phyloP scores from a whole-genome alignment of 2,888 invertebrate genomes.

The Hedychridium roseum region DNA sequence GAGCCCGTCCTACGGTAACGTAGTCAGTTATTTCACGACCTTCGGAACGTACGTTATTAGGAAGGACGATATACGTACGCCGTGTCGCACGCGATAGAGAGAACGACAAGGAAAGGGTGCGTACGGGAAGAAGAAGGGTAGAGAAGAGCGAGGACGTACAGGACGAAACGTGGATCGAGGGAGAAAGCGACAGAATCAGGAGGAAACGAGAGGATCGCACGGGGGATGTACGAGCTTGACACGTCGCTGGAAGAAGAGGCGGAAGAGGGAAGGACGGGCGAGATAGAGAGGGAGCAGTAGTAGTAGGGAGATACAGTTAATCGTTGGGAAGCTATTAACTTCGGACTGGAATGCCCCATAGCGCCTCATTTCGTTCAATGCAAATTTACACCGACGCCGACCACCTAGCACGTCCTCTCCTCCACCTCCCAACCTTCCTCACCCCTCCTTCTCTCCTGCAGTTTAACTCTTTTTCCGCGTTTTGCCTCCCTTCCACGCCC shows the following conservation, averaged over 20 bases:
- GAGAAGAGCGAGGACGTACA: constrained; percentile 20
- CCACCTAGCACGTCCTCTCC: constrained; percentile 16
- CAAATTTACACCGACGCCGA: constrained; percentile 49
- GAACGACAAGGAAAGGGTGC: no score
- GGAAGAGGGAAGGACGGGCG: no score
- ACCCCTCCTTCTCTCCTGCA: constrained; percentile 12
- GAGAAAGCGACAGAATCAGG: constrained; percentile 20
- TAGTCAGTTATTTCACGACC: constrained; percentile 55
- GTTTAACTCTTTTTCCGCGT: constrained; percentile 14
- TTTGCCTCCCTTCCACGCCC: constrained; percentile 25
- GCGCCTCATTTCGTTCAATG: constrained; percentile 60
- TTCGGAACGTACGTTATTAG: constrained; percentile 54
- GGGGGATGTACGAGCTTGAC: no score
- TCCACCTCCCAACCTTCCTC: constrained; percentile 7
- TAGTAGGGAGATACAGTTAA: constrained; percentile 58
- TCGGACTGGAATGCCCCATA: constrained; percentile 58
- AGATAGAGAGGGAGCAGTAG: no score
- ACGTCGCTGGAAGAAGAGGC: no score
- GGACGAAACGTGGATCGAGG: constrained; percentile 12
- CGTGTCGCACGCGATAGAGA: constrained; percentile 29
- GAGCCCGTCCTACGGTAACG: constrained; percentile 6
- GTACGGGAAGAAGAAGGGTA: constrained; percentile 1
- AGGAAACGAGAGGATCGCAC: no score
- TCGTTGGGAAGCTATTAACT: constrained; percentile 62
- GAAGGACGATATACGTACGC: constrained; percentile 40